These are phyloP conservation scores for Pinctada fucata DNA, from an alignment of 2,888 invertebrate species.

Conservation along the genomic window DNA sequence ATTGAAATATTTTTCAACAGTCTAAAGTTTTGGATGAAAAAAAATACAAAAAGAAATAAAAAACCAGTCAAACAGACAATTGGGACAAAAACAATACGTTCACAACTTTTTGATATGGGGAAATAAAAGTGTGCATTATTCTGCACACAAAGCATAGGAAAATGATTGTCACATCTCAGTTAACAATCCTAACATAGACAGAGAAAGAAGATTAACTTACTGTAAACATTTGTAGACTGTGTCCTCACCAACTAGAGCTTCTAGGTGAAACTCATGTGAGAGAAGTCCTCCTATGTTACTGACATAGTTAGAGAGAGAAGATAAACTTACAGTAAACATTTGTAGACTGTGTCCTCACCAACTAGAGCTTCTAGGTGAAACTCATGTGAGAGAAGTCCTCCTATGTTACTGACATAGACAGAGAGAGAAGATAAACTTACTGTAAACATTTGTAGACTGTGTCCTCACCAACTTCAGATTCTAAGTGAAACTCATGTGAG, in stretches of 20 bases:
- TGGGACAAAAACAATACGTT: too few species aligned
- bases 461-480: slow-evolving; percentile 84
- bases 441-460: slow-evolving; percentile 61
- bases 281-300: slow-evolving; percentile 89
- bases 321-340: slow-evolving; percentile 42
- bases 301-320: too few species aligned
- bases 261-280: slow-evolving; percentile 95
- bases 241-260: slow-evolving; percentile 84
- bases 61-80: too few species aligned
- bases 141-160: too few species aligned
- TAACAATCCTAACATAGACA: too few species aligned
- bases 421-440: not conserved
- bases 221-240: slow-evolving; percentile 61
- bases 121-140: too few species aligned
- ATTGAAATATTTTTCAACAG: too few species aligned
- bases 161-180: too few species aligned
- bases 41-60: too few species aligned
- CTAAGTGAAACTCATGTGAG: slow-evolving; percentile 95
- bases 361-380: slow-evolving; percentile 86
- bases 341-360: slow-evolving; percentile 82
- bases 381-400: slow-evolving; percentile 92
- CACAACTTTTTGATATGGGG: too few species aligned
- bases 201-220: not conserved
- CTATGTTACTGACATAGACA: slow-evolving; percentile 82
- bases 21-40: too few species aligned